phyloP scores from a whole-genome alignment of 2,113 vertebrate species.

The Rhinopomastus cyanomelas region DNA sequence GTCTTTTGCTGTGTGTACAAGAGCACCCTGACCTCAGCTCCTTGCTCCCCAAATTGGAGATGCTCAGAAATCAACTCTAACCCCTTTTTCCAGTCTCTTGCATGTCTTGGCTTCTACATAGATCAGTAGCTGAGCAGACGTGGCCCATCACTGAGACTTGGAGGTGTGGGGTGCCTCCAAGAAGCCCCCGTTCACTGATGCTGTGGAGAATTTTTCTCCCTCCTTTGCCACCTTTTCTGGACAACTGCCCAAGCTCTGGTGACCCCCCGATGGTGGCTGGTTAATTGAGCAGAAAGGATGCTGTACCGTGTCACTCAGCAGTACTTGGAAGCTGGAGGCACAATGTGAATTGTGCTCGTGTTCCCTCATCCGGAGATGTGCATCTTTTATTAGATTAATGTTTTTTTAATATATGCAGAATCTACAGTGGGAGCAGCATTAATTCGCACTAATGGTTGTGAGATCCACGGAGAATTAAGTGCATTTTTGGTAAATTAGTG shows the following conservation, averaged over 20 bases:
- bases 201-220: accelerated
- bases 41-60: neutral
- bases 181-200: accelerated
- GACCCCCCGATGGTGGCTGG: neutral
- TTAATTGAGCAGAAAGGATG: slow-evolving; percentile 23
- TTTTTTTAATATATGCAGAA: slow-evolving; percentile 63
- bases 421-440: slow-evolving; percentile 60
- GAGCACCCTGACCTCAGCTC: neutral
- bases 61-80: neutral
- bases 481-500: slow-evolving; percentile 65
- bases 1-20: neutral
- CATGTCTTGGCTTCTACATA: accelerated
- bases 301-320: neutral
- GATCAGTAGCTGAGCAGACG: neutral
- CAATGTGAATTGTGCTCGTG: neutral
- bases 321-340: slow-evolving; percentile 1
- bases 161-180: neutral
- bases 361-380: slow-evolving; percentile 48
- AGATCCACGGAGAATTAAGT: slow-evolving; percentile 62
- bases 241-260: neutral
- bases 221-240: neutral
- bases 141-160: accelerated
- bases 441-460: slow-evolving; percentile 63
- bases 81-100: neutral
- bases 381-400: slow-evolving; percentile 61